phyloP scores from a whole-genome alignment of 2,888 invertebrate genomes.

The Aspidapion aeneum region DNA sequence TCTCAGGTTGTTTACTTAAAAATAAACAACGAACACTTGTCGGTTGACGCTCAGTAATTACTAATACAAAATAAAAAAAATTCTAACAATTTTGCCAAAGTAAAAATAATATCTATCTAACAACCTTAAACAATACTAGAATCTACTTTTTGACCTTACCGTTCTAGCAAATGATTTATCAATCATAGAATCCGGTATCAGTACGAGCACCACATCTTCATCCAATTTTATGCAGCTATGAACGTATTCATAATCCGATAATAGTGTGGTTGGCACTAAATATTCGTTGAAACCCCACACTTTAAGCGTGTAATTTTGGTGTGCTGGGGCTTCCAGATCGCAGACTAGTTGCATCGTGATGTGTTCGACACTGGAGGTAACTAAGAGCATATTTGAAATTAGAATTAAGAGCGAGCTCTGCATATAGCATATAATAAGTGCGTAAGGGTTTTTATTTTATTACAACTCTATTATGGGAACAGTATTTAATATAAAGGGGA shows the following conservation, averaged over 20 bases:
- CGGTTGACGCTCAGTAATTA: too few relatives aligned
- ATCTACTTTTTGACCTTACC: conserved; percentile 48
- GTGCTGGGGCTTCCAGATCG: conserved; percentile 62
- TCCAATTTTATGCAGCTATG: conserved; percentile 92
- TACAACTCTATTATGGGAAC: too few relatives aligned
- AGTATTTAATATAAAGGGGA: too few relatives aligned
- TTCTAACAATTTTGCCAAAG: too few relatives aligned
- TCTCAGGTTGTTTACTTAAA: too few relatives aligned
- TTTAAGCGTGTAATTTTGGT: conserved; percentile 59
- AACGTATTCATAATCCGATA: conserved; percentile 90
- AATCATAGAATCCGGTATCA: conserved; percentile 63
- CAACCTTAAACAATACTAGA: too few relatives aligned
- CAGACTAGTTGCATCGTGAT: conserved; percentile 81
- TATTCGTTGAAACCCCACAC: conserved; percentile 90
- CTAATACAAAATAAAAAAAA: too few relatives aligned
- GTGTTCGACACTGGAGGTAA: conserved; percentile 81
- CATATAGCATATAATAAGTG: too few relatives aligned
- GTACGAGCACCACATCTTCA: conserved; percentile 72
- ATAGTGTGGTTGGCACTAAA: conserved; percentile 74
- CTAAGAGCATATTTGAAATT: conserved; percentile 55
- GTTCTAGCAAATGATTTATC: conserved; percentile 74
- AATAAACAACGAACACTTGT: too few relatives aligned
- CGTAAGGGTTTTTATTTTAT: too few relatives aligned
- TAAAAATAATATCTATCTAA: too few relatives aligned
- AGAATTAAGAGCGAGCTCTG: neutral